Evolutionary conservation across 2,797 vertebrate genomes (phyloP), one percentile per base, ranked within the genome.

Genomic region (Alouatta caraya): DNA sequence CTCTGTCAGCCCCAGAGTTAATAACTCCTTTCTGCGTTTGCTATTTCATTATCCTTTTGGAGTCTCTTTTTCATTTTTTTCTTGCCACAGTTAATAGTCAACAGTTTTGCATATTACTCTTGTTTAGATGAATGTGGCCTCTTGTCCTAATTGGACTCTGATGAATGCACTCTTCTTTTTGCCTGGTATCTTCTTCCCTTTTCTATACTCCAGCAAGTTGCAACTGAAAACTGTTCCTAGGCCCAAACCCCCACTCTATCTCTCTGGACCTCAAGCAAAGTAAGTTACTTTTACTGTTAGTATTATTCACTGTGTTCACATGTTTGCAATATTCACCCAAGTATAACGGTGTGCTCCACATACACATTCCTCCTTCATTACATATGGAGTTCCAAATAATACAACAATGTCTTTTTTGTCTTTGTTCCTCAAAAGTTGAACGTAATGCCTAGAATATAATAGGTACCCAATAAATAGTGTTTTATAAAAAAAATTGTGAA

Each of bases 21-120:
- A 8, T 39, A 52, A 8, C 15, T 26, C 4, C 2, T 73, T 92
- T 75, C 8, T 21, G 0, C 26, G 52, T 64, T 70, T 46, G 3
- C 12, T 81, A 44, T 26, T 81, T 73, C 30, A 15, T 88, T 37
- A 10, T 64, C 80, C 4, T 1, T 76, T 70, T 88, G 19, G 46
- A 10, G 61, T 76, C 4, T 81, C 4, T 42, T 87, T 92, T 48
- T 81, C 24, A 14, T 95, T 26, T 78, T 90, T 94, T 64, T 90
- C 94, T 64, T 88, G 30, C 3, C 33, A 42, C 14, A 39, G 33
- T 59, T 26, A 48, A 2, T 76, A n/a, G 12, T 39, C 52, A 46
- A 50, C 12, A 61, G 61, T 76, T 88, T 1, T 67, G 50, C 59
- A 0, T 72, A 24, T 59, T 59, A 92, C 15, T 22, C 14, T n/a